These are phyloP conservation scores for Scaptomyza hsui DNA, from an alignment of 1,140 invertebrate genomes.

Conservation along the genomic window DNA sequence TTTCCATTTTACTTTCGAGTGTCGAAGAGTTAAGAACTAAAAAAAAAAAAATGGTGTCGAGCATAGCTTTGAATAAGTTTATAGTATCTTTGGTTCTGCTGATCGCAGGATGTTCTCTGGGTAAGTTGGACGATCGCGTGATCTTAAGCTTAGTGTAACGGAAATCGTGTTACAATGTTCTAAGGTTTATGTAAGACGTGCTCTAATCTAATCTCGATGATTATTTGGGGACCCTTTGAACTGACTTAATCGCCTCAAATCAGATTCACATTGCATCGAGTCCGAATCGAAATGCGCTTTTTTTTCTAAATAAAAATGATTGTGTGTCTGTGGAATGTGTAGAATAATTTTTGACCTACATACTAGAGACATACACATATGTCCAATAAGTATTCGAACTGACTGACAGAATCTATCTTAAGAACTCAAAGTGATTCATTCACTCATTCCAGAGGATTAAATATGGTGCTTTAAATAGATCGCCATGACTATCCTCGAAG, in stretches of 20 bases:
- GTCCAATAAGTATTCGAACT: conserved; percentile 10
- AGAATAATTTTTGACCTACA: conserved; percentile 66
- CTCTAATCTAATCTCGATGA: conserved; percentile 64
- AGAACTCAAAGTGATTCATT: conserved; percentile 14
- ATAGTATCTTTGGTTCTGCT: conserved; percentile 44
- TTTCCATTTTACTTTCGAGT: conserved; percentile 33
- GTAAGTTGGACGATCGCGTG: conserved; percentile 45
- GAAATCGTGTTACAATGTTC: conserved; percentile 32
- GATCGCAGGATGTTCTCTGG: conserved; percentile 46
- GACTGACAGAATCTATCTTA: conserved; percentile 12
- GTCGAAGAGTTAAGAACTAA: conserved; percentile 19
- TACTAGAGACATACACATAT: conserved; percentile 21
- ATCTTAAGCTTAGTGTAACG: conserved; percentile 28
- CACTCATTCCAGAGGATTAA: conserved; percentile 18
- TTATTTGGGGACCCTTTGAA: conserved; percentile 48
- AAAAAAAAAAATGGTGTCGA: conserved; percentile 45
- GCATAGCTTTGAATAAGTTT: conserved; percentile 17
- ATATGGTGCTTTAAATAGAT: conserved; percentile 1
- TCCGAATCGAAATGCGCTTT: conserved; percentile 38
- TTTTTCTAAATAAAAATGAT: conserved; percentile 66
- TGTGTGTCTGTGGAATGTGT: conserved; percentile 46
- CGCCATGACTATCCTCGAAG: not conserved
- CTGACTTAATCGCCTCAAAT: conserved; percentile 43
- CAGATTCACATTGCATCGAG: conserved; percentile 58
- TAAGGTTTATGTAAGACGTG: conserved; percentile 11